phyloP scores from a whole-genome alignment of 2,888 invertebrate genomes.

The Macrophya alboannulata region DNA sequence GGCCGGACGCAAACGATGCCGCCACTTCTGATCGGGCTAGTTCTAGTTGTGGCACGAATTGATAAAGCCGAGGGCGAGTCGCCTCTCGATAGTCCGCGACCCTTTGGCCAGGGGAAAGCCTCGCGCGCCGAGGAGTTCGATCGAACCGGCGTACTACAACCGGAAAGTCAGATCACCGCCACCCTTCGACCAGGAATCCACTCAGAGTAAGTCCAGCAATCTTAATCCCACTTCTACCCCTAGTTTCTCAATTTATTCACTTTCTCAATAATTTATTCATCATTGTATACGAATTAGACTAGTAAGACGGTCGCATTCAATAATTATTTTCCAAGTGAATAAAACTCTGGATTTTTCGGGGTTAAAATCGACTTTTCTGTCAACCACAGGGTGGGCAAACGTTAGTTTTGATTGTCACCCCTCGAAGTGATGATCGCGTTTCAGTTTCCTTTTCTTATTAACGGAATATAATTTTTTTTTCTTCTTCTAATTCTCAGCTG shows the following conservation, averaged over 20 bases:
- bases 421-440: background rate
- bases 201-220: constrained; percentile 43
- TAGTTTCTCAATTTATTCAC: background rate
- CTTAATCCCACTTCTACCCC: background rate
- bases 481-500: background rate
- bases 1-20: constrained; percentile 66
- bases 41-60: constrained; percentile 45
- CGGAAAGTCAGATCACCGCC: constrained; percentile 78
- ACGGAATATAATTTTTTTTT: background rate
- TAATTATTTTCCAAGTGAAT: background rate
- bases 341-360: background rate
- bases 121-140: constrained; percentile 76
- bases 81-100: constrained; percentile 69
- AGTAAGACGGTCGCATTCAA: background rate
- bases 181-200: constrained; percentile 74
- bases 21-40: constrained; percentile 55
- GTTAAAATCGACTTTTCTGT: background rate
- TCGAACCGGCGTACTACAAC: constrained; percentile 76
- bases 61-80: constrained; percentile 57
- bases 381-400: background rate
- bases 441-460: background rate
- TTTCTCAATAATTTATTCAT: background rate
- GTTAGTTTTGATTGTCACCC: background rate
- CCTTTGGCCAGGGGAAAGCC: constrained; percentile 73
- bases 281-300: background rate